Conservation (phyloP, 2,113 vertebrate species). For the Calidris pygmaea region DNA sequence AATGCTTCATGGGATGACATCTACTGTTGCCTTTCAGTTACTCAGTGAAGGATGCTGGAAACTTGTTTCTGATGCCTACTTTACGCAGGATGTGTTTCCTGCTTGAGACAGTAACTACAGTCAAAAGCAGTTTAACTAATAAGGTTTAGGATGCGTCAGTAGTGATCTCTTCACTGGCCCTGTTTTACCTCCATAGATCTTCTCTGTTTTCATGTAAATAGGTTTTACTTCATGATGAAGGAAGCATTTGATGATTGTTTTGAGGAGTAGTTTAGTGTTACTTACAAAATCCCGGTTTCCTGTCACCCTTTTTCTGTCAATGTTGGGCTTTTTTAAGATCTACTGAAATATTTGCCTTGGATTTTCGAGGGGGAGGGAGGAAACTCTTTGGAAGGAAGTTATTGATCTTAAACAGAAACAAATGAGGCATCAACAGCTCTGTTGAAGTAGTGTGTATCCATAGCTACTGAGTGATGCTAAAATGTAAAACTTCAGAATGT, state of each 20-base stretch:
- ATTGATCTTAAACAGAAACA: not conserved
- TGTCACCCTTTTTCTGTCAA: not conserved
- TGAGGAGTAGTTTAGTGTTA: not conserved
- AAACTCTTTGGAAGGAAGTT: not conserved
- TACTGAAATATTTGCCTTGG: not conserved
- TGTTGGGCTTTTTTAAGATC: not conserved
- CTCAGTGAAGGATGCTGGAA: not conserved
- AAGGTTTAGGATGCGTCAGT: not conserved
- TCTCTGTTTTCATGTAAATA: not conserved
- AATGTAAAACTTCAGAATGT: not conserved
- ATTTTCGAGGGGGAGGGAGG: not conserved
- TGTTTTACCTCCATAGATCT: not conserved
- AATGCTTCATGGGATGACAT: not conserved
- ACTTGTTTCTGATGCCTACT: not conserved
- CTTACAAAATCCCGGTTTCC: not conserved
- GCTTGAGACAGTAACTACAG: not conserved
- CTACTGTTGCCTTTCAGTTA: not conserved
- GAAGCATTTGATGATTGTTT: not conserved
- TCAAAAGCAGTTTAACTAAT: not conserved
- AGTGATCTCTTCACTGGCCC: not conserved
- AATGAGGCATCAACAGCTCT: not conserved
- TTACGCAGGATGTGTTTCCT: not conserved
- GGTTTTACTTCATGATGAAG: not conserved
- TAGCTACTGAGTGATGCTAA: not conserved
- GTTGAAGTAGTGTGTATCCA: not conserved